phyloP scores from a whole-genome alignment of 2,888 invertebrate species.

The Zaprionus lineosus region DNA sequence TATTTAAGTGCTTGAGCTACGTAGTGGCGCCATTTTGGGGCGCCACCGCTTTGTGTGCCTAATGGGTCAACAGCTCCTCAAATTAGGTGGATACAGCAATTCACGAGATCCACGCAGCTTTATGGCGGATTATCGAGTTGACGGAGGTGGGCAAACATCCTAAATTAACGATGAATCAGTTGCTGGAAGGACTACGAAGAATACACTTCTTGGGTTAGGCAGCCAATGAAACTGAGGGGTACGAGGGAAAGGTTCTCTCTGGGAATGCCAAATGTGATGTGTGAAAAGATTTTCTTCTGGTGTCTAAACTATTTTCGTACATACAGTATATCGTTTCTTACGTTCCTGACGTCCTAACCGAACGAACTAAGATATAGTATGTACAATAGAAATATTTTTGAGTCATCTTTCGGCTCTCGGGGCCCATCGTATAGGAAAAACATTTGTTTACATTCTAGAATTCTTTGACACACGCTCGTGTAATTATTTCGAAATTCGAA shows the following conservation, averaged over 20 bases:
- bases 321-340: too few relatives aligned
- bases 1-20: constrained; percentile 53
- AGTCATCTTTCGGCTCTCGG: constrained; percentile 21
- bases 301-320: too few relatives aligned
- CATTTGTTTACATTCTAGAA: constrained; percentile 53
- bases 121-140: constrained; percentile 56
- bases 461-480: constrained; percentile 54
- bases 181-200: too few relatives aligned
- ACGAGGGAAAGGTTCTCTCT: too few relatives aligned
- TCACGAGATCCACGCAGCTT: constrained; percentile 57
- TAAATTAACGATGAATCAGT: constrained; percentile 45
- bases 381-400: too few relatives aligned
- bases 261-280: too few relatives aligned
- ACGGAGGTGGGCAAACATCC: constrained; percentile 43
- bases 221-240: too few relatives aligned
- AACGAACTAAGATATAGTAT: too few relatives aligned
- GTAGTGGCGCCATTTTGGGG: constrained; percentile 23
- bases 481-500: constrained; percentile 74
- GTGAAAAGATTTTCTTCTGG: too few relatives aligned
- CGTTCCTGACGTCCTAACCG: too few relatives aligned
- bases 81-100: constrained; percentile 74
- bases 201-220: too few relatives aligned
- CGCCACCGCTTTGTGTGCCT: constrained; percentile 48
- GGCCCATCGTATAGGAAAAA: constrained; percentile 30
- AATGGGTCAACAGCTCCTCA: constrained; percentile 75